A percentile compares a stretch with the other conserved stretches of the same genome.
Evolutionary conservation across 1,140 invertebrate species (phyloP).

Genomic region (Apis laboriosa): DNA sequence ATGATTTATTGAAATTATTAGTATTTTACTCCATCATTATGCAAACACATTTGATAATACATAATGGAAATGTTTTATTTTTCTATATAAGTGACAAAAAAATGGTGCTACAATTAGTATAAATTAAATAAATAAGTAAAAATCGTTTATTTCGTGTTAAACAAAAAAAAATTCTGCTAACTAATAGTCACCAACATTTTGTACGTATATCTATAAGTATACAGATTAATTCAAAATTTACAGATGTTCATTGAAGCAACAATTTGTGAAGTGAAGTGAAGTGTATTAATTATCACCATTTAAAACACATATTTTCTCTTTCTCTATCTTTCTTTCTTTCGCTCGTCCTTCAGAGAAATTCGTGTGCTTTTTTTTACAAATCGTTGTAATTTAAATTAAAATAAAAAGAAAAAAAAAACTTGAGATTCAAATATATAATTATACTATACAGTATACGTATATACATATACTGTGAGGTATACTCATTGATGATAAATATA

Average conservation of each 20-base stretch:
- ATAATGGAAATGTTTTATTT: slow-evolving; percentile 26
- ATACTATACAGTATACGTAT: not conserved
- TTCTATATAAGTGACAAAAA: slow-evolving; percentile 26
- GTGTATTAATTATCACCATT: not conserved
- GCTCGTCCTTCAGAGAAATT: slow-evolving; percentile 1
- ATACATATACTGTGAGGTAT: slow-evolving; percentile 37
- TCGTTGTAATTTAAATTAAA: slow-evolving; percentile 46
- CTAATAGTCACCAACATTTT: slow-evolving; percentile 39
- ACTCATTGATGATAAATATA: slow-evolving; percentile 23
- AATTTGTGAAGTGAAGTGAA: not conserved
- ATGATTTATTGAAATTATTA: slow-evolving; percentile 64
- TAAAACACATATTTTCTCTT: not conserved
- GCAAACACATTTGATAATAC: slow-evolving; percentile 36
- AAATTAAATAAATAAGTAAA: slow-evolving; percentile 45
- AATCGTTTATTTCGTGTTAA: slow-evolving; percentile 2
- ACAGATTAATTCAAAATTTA: slow-evolving; percentile 24
- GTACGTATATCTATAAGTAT: slow-evolving; percentile 31
- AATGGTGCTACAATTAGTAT: slow-evolving; percentile 14
- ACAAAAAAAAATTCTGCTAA: slow-evolving; percentile 25
- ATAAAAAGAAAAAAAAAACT: slow-evolving; percentile 18
- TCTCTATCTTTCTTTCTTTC: not conserved
- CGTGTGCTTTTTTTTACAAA: slow-evolving; percentile 6
- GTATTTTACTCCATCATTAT: slow-evolving; percentile 56
- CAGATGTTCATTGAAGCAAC: slow-evolving; percentile 8
- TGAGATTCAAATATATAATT: not conserved